Conservation (phyloP, 1,140 invertebrate species). For the Anoplolepis gracilipes region DNA sequence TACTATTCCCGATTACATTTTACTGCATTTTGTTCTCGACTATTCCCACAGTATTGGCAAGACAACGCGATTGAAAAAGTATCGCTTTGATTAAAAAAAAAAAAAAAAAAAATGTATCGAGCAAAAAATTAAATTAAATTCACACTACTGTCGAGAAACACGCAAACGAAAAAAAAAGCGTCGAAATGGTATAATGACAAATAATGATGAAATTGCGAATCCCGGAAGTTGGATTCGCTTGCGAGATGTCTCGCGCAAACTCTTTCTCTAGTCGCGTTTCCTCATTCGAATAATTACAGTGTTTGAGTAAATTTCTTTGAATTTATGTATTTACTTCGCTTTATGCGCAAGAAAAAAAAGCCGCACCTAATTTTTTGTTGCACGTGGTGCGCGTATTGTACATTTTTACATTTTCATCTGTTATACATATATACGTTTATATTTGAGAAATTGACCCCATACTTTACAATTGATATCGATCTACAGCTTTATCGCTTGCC, state of each 20-base stretch:
- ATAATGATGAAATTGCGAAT: constrained; percentile 49
- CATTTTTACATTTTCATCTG: not conserved
- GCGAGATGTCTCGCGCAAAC: not conserved
- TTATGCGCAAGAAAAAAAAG: not conserved
- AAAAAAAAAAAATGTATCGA: no score
- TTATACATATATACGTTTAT: not conserved
- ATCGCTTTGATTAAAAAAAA: not conserved
- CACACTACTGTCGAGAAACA: constrained; percentile 17
- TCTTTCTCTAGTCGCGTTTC: constrained; percentile 11
- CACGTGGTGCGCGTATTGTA: not conserved
- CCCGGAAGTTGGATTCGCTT: constrained; percentile 15
- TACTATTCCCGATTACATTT: constrained; percentile 5
- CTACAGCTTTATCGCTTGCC: no score
- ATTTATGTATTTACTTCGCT: not conserved
- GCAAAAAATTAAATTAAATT: not conserved
- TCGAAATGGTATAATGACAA: constrained; percentile 26
- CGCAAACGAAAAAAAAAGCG: not conserved
- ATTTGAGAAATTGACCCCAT: not conserved
- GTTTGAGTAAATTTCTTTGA: not conserved
- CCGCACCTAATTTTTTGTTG: no score
- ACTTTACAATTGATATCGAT: constrained; percentile 11
- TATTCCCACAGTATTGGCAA: constrained; percentile 52
- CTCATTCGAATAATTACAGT: not conserved
- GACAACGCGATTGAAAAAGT: constrained; percentile 16
- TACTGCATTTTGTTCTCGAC: constrained; percentile 8